phyloP scores from a whole-genome alignment of 1,140 invertebrate species.

The Choristoneura fumiferana region DNA sequence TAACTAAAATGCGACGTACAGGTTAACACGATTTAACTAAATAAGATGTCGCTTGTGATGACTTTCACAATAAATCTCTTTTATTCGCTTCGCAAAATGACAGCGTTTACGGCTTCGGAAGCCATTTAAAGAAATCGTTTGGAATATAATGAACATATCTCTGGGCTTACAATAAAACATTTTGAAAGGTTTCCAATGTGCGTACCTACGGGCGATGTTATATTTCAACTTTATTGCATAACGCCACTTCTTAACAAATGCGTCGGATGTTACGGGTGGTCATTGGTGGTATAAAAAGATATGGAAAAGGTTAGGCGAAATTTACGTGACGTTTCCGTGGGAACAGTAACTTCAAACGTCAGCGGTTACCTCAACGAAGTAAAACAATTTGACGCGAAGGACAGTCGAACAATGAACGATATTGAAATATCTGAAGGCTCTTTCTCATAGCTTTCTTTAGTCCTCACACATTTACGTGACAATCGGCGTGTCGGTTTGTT shows the following conservation, averaged over 20 bases:
- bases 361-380: slow-evolving; percentile 2
- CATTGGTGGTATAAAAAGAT: background rate
- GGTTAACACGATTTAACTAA: slow-evolving; percentile 22
- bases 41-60: slow-evolving; percentile 32
- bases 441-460: slow-evolving; percentile 43
- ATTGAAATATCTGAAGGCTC: slow-evolving; percentile 29
- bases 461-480: slow-evolving; percentile 50
- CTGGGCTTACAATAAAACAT: slow-evolving; percentile 30
- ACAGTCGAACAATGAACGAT: slow-evolving; percentile 10
- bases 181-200: slow-evolving; percentile 19
- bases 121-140: slow-evolving; percentile 37
- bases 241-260: slow-evolving; percentile 2
- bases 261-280: slow-evolving; percentile 1
- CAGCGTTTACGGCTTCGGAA: slow-evolving; percentile 38
- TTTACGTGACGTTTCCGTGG: slow-evolving; percentile 11
- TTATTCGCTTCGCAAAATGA: slow-evolving; percentile 38
- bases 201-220: background rate
- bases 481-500: slow-evolving; percentile 37
- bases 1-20: too few species aligned
- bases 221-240: slow-evolving; percentile 15
- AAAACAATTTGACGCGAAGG: slow-evolving; percentile 4
- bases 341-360: background rate
- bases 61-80: slow-evolving; percentile 46
- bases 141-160: slow-evolving; percentile 34
- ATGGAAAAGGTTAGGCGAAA: too few species aligned